Evolutionary conservation across 2,888 invertebrate genomes (phyloP), one percentile per base, ranked within the genome.

Genomic region (Priocnemis perturbator): DNA sequence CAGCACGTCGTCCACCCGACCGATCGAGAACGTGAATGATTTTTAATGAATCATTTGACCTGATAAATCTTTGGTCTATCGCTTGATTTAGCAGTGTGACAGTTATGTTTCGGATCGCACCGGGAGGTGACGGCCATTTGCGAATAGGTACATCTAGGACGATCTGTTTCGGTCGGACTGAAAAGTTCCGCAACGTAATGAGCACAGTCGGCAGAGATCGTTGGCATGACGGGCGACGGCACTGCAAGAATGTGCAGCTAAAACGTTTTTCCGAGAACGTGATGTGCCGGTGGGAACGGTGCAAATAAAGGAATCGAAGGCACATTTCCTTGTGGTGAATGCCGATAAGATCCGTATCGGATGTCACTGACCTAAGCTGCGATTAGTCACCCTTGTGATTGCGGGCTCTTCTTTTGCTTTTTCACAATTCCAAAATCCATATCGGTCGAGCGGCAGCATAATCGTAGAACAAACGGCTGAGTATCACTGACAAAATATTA

Each of bases 11-110:
- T 47, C 47, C 47, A 62, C 58, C 60, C 55, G 58, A 56, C 52
- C 26, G 47, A 19, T 66, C 17, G 50, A 48, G 59, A 48, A 52
- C 74, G 72, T 69, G 74, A 73, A 55, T 45, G 53, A 69, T 60
- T 69, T 72, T 64, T 52, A 50, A 64, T 37, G 37, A 69, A 74
- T 72, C 23, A 23, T 52, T 21, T 65, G 63, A 60, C 65, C 68
- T 37, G 69, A 58, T 69, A 56, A 56, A 66, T 67, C 26, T 47
- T 19, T 37, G 7, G 26, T 61, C 48, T 30, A 45, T 47, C 61
- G 45, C 14, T 37, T 11, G 7, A 9, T 37, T 37, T 11, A 11
- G 37, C 14, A 37, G 2, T 37, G 11, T 11, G 7, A 37, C 37
- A 37, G 37, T 37, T 37, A 37, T 37, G 14, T 11, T 11, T 37